Percentiles rank a stretch among this genome's conserved stretches.
phyloP scores from a whole-genome alignment of 2,797 vertebrate species.

The Heterohyrax brucei region DNA sequence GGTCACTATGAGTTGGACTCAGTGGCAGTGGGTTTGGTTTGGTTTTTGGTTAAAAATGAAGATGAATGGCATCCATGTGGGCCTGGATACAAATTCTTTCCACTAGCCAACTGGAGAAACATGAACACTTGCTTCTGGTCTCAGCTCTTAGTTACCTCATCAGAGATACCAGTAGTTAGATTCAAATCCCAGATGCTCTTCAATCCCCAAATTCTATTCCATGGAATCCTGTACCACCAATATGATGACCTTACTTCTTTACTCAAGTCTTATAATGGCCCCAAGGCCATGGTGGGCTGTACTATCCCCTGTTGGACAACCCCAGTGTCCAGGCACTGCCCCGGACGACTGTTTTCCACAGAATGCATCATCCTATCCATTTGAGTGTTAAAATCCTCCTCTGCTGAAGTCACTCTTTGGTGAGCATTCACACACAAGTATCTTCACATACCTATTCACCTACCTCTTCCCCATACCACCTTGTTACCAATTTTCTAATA shows the following conservation, averaged over 20 bases:
- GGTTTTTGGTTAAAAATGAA: not conserved
- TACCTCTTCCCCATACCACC: no score
- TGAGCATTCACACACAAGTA: no score
- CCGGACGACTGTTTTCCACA: not conserved
- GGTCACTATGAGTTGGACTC: no score
- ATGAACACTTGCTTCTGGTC: not conserved
- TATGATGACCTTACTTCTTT: fast-evolving
- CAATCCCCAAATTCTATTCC: not conserved
- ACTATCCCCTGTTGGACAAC: not conserved
- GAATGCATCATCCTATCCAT: no score
- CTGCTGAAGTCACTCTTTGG: no score
- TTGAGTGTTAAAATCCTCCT: no score
- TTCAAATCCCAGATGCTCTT: not conserved
- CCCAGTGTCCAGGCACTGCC: not conserved
- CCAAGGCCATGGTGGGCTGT: not conserved
- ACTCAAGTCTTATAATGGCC: fast-evolving
- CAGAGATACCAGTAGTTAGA: not conserved
- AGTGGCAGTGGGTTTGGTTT: no score
- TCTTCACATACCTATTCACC: no score
- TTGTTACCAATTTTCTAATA: no score
- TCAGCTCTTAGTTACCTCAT: not conserved
- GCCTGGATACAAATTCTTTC: no score
- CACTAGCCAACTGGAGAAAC: fast-evolving
- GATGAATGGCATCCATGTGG: not conserved
- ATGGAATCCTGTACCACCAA: not conserved